Evolutionary conservation across 2,113 vertebrate species (phyloP), one percentile per base, ranked within the genome.

Genomic region (Trachemys scripta): DNA sequence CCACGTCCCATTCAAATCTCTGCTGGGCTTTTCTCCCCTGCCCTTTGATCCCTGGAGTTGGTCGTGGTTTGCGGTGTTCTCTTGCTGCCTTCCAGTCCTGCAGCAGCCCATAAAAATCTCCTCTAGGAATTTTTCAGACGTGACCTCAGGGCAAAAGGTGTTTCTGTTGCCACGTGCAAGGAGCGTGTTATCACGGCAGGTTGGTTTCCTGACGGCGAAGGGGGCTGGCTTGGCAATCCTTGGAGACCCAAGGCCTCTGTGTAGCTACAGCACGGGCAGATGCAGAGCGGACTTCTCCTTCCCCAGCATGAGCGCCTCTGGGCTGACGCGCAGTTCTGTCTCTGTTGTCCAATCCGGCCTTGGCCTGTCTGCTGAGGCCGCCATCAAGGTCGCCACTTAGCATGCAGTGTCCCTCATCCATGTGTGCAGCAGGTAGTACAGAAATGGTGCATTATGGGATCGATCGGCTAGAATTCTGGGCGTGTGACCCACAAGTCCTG

Each of bases 1-100:
- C 42, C 31, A 0, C 27, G 0, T 50, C 0, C 0, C 54, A 25
- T 82, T 62, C 78, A 5, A 17, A 45, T 1, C 62, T 1, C 53
- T 76, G 72, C 0, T 10, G 59, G 59, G 42, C 35, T 20, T 56
- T 45, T 78, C 62, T 45, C 31, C n/a, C 59, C 81, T 0, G 5
- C 10, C 62, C 35, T 35, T 17, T 14, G 29, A n/a, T 69, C 25
- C 3, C 59, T 35, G n/a, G 2, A 72, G 69, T 22, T 38, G 69
- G 69, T 38, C 8, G 19, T 42, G n/a, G 1, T 51, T 3, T 2
- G 24, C 4, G 0, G 45, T 10, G 87, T 69, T 57, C 16, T 17
- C 35, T 69, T 65, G 31, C 29, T 51, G 29, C 51, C 4, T 0
- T 4, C 0, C 0, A 75, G 35, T 3, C 5, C n/a, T 4, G 49